Evolutionary conservation across 1,140 invertebrate species (phyloP).

Genomic region (Drosophila murphyi): DNA sequence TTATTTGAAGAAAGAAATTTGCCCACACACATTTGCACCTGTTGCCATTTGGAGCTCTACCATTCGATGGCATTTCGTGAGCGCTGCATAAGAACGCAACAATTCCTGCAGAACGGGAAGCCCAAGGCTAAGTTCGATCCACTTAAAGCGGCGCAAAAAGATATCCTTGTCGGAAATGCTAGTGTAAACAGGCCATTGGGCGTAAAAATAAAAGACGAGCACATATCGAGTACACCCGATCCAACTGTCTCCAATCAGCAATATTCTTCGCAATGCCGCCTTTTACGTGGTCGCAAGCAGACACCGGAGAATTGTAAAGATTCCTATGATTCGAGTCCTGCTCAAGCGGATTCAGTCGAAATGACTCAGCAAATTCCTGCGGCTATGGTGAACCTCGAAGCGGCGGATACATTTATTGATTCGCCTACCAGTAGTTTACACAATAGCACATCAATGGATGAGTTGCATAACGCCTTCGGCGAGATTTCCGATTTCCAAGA

Average conservation of each 20-base stretch:
- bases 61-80: slow-evolving; percentile 37
- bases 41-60: slow-evolving; percentile 44
- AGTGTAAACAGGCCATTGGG: not conserved
- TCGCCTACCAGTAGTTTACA: not conserved
- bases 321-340: not conserved
- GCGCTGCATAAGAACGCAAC: slow-evolving; percentile 36
- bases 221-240: too few relatives aligned
- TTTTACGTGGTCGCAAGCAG: not conserved
- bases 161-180: not conserved
- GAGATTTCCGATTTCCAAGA: not conserved
- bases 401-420: not conserved
- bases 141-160: not conserved
- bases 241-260: not conserved
- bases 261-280: not conserved
- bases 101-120: slow-evolving; percentile 4
- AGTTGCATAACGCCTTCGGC: not conserved
- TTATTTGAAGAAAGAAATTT: slow-evolving; percentile 27
- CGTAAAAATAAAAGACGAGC: not conserved
- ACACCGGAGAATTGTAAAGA: not conserved
- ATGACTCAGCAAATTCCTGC: not conserved
- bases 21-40: slow-evolving; percentile 50
- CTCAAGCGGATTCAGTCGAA: not conserved
- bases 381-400: not conserved
- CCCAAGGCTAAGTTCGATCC: not conserved
- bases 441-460: not conserved